Evolutionary conservation across 2,888 invertebrate species (phyloP).

Genomic region (Aphidius colemani): DNA sequence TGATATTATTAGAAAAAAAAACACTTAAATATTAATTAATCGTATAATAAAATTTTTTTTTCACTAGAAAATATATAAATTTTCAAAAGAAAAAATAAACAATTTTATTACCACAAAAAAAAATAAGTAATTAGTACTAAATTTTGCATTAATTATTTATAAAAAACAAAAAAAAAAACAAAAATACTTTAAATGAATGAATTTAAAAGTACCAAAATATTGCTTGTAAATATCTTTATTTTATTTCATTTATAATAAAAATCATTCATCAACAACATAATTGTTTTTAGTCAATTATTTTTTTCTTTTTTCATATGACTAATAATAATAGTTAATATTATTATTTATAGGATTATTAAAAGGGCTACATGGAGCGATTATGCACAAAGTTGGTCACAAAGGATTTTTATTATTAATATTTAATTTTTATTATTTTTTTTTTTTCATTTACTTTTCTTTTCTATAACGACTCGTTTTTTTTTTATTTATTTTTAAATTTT

Average conservation of each 20-base stretch:
- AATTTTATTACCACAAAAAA: background rate
- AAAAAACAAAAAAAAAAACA: conserved; percentile 19
- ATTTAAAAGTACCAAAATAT: conserved; percentile 46
- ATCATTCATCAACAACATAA: conserved; percentile 62
- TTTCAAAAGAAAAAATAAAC: conserved; percentile 3
- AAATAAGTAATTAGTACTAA: conserved; percentile 11
- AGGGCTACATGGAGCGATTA: conserved; percentile 51
- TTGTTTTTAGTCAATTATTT: conserved; percentile 60
- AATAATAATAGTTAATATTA: conserved; percentile 32
- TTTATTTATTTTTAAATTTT: conserved; percentile 2
- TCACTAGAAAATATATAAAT: conserved; percentile 12
- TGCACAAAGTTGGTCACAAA: conserved; percentile 59
- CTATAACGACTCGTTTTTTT: background rate
- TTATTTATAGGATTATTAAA: conserved; percentile 25
- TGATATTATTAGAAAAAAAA: conserved; percentile 12
- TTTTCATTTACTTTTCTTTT: conserved; percentile 3
- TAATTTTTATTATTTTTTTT: conserved; percentile 16
- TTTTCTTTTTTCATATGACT: conserved; percentile 41
- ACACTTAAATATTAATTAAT: conserved; percentile 19
- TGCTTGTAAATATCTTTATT: conserved; percentile 61
- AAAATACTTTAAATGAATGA: background rate
- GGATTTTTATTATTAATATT: conserved; percentile 32
- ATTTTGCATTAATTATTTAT: conserved; percentile 8
- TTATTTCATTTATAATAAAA: conserved; percentile 61
- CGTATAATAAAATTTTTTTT: conserved; percentile 23